phyloP scores from a whole-genome alignment of 2,113 vertebrate species.

The Dipodomys spectabilis region DNA sequence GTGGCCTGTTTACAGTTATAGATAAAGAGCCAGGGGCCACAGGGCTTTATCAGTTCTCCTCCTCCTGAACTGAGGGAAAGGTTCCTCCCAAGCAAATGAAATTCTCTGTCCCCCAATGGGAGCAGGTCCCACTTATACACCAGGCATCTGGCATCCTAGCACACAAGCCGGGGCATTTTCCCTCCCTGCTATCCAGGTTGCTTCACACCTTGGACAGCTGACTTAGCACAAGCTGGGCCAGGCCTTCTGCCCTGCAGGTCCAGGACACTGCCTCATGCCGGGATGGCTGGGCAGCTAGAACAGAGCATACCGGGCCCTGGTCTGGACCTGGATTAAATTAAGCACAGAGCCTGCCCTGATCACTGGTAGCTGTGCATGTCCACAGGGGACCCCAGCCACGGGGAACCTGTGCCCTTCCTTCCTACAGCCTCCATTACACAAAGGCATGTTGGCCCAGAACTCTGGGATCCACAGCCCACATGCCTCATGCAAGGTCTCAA shows the following conservation, averaged over 20 bases:
- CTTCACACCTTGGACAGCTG: not conserved
- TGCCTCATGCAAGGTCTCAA: not conserved
- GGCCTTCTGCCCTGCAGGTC: not conserved
- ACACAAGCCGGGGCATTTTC: not conserved
- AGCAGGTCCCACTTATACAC: not conserved
- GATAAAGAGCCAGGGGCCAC: constrained; percentile 48
- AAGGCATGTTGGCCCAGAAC: not conserved
- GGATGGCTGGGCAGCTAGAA: not conserved
- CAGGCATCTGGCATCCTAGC: not conserved
- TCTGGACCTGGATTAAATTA: not conserved
- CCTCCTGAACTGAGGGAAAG: constrained; percentile 46
- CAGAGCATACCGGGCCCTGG: not conserved
- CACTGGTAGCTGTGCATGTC: not conserved
- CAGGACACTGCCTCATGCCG: not conserved
- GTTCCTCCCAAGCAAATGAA: not conserved
- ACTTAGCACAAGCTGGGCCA: not conserved
- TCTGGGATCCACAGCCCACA: not conserved
- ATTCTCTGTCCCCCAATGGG: not conserved
- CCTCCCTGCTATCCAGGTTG: not conserved
- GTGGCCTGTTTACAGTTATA: constrained; percentile 7
- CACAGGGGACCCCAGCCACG: not conserved
- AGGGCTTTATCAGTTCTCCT: constrained; percentile 26
- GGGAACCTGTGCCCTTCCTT: not conserved
- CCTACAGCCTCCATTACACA: not conserved
- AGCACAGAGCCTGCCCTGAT: not conserved